Base-by-base conservation (phyloP, 2,113 vertebrate species). In the Chaetodon trifascialis region DNA sequence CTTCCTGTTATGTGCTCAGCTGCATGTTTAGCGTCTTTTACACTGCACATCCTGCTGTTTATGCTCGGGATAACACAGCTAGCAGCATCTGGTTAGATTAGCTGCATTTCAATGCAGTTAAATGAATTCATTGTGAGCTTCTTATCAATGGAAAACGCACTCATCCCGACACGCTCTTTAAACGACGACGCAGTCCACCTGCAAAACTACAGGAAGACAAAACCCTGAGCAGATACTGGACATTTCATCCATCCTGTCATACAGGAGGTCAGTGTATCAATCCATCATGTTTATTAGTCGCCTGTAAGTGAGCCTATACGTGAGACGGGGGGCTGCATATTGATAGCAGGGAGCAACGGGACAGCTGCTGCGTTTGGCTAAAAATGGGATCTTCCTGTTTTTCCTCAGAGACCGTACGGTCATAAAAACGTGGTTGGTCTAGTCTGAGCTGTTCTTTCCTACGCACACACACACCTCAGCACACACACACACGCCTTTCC, bases 381-480 rank as follows among this genome's bases (percentile, higher is more conserved):
- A 88, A 89, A 87, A 89, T 80, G 71, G 77, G 46, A 74, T 85
- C 52, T 83, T 88, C 77, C 85, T 76, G 79, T 86, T 88, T 88
- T 77, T 11, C 63, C 77, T 79, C 62, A 63, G 54, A 88, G 77
- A 72, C 36, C 6, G 40, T 23, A 47, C 76, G 67, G 85, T 78
- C 82, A 68, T 74, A 85, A 90, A 85, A 88, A 66, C 76, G 76
- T 59, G 74, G 76, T 64, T 49, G 40, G 36, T 86, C 76, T 75
- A 44, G 82, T 80, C 40, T 15, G 74, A 82, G 73, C 82, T 44
- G 73, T 74, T 83, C 51, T 71, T 56, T 65, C 74, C 55, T 17
- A 19, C 44, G 34, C 67, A 44, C 55, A 40, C 67, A 73, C 42
- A 72, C 19, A 52, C 58, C 30, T 30, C 30, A 30, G 25, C 63